Evolutionary conservation across 2,797 vertebrate species (phyloP).

Genomic region (Melanotaenia boesemani): DNA sequence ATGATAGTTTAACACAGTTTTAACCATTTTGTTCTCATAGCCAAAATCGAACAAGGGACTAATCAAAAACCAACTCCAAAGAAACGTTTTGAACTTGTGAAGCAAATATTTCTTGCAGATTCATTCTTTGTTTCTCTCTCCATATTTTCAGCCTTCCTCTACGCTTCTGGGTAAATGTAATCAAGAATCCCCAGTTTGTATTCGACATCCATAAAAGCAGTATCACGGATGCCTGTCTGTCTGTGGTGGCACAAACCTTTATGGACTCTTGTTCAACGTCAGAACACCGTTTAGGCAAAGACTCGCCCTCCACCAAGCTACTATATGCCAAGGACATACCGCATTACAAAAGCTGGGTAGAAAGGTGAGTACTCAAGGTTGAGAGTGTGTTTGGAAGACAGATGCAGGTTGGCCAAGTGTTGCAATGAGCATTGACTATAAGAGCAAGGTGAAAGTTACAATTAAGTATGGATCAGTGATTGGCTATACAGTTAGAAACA

Average conservation of each 20-base stretch:
- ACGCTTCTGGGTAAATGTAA: conserved; percentile 98
- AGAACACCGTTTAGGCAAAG: conserved; percentile 94
- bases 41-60: neutral
- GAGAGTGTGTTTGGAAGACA: neutral
- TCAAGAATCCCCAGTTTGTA: conserved; percentile 98
- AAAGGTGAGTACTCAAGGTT: conserved; percentile 82
- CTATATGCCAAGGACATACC: conserved; percentile 97
- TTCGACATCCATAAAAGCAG: conserved; percentile 98
- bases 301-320: conserved; percentile 94
- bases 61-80: conserved; percentile 12
- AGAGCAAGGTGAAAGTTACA: neutral
- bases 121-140: neutral
- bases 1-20: neutral
- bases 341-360: conserved; percentile 97
- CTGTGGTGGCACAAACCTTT: conserved; percentile 96
- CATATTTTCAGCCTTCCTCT: conserved; percentile 87
- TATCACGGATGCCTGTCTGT: conserved; percentile 96
- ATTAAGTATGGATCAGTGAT: neutral
- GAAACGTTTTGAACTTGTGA: conserved; percentile 7
- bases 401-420: neutral
- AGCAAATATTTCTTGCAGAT: neutral
- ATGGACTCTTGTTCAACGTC: conserved; percentile 98
- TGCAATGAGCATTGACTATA: neutral
- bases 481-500: neutral
- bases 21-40: conserved; percentile 9